These are phyloP conservation scores for Asobara japonica DNA, from an alignment of 1,140 invertebrate species.

Conservation along the genomic window DNA sequence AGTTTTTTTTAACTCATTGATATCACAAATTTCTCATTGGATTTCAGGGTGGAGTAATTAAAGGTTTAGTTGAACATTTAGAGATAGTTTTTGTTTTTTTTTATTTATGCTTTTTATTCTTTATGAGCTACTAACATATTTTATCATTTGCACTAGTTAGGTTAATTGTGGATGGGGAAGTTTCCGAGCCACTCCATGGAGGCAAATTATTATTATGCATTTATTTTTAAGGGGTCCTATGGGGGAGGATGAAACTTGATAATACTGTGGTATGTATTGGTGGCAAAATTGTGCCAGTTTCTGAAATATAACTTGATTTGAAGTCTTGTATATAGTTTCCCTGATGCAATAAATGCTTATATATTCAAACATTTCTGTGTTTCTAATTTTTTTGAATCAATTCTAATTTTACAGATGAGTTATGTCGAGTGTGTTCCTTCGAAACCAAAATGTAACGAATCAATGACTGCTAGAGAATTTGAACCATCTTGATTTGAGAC, in stretches of 20 bases:
- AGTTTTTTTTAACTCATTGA: too few relatives aligned
- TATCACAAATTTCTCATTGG: too few relatives aligned
- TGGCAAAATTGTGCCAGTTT: neutral
- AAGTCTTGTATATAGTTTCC: neutral
- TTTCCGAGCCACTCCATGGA: too few relatives aligned
- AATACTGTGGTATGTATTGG: neutral
- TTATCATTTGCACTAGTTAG: too few relatives aligned
- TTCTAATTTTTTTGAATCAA: neutral
- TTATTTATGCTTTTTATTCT: neutral
- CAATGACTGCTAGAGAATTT: too few relatives aligned
- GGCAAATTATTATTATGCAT: neutral
- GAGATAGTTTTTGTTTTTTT: neutral
- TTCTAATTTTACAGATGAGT: too few relatives aligned
- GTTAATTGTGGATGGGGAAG: too few relatives aligned
- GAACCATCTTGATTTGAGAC: too few relatives aligned
- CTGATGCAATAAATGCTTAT: neutral
- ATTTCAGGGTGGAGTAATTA: neutral
- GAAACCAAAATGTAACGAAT: too few relatives aligned
- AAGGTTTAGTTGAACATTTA: neutral
- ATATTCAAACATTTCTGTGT: neutral
- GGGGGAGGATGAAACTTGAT: neutral
- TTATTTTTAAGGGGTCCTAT: neutral
- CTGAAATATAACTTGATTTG: too few relatives aligned
- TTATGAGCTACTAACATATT: neutral
- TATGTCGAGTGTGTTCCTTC: too few relatives aligned